These are phyloP conservation scores for Scleropages formosus DNA, from an alignment of 2,797 vertebrate genomes.

Conservation along the genomic window DNA sequence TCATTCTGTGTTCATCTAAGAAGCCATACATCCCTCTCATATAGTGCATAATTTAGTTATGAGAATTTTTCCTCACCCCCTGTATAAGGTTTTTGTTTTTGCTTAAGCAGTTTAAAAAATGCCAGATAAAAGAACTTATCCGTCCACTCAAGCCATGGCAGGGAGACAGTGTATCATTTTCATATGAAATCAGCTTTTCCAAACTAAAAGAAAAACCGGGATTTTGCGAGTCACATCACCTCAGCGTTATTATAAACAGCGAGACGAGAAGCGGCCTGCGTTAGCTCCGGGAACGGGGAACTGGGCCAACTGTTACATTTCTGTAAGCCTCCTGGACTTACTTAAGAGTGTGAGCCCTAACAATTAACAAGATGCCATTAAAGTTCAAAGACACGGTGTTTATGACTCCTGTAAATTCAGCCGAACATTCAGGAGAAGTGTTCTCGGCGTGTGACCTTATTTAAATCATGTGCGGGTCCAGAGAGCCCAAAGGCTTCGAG, in stretches of 20 bases:
- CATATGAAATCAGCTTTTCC: conserved; percentile 12
- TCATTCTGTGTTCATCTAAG: too few relatives aligned
- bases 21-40: too few relatives aligned
- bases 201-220: not conserved
- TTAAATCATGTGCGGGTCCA: not conserved
- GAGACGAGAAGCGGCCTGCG: conserved; percentile 27
- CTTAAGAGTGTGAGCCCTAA: conserved; percentile 17
- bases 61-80: not conserved
- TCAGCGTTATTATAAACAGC: conserved; percentile 32
- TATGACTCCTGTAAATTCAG: conserved; percentile 12
- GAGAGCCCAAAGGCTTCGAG: not conserved
- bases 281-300: not conserved
- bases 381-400: conserved; percentile 14
- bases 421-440: not conserved
- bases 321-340: conserved; percentile 12
- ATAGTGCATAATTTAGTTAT: not conserved
- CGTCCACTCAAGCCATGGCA: not conserved
- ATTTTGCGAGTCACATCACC: not conserved
- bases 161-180: conserved; percentile 9
- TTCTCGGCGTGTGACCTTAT: conserved; percentile 7
- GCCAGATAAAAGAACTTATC: not conserved
- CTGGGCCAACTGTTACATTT: conserved; percentile 24
- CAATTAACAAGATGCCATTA: conserved; percentile 10
- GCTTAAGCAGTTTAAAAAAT: not conserved
- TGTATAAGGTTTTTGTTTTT: not conserved